Conservation (phyloP, 2,797 vertebrate genomes). For the Cottoperca gobio region DNA sequence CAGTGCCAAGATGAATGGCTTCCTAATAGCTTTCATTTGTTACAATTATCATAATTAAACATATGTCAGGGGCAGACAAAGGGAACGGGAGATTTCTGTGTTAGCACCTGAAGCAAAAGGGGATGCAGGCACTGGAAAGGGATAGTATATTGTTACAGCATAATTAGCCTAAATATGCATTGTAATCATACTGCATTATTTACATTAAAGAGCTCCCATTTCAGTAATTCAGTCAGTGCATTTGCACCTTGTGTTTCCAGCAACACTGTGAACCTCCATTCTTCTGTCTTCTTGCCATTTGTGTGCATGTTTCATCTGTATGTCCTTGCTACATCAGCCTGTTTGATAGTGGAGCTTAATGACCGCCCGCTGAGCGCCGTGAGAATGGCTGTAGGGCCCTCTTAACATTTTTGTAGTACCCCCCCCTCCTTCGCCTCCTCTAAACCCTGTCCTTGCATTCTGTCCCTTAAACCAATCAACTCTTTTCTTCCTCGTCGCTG, state of each 20-base stretch:
- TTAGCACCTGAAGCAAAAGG: slow-evolving; percentile 69
- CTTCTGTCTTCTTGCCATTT: slow-evolving; percentile 16
- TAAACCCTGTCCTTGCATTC: slow-evolving; percentile 59
- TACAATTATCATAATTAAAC: slow-evolving; percentile 84
- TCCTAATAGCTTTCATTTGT: slow-evolving; percentile 82
- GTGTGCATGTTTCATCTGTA: slow-evolving; percentile 51
- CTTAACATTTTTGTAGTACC: slow-evolving; percentile 82
- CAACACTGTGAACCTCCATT: slow-evolving; percentile 21
- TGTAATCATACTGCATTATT: slow-evolving; percentile 51
- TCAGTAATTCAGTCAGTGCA: background rate
- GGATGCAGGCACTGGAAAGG: slow-evolving; percentile 29
- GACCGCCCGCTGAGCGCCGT: slow-evolving; percentile 77
- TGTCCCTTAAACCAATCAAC: slow-evolving; percentile 61
- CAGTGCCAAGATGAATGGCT: slow-evolving; percentile 70
- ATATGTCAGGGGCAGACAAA: slow-evolving; percentile 78
- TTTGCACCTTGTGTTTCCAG: slow-evolving; percentile 35
- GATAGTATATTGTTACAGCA: slow-evolving; percentile 44
- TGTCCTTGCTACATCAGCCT: slow-evolving; percentile 78
- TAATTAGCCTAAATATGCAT: slow-evolving; percentile 61
- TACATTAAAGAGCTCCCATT: slow-evolving; percentile 52
- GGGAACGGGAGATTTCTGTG: slow-evolving; percentile 66
- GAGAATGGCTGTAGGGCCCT: slow-evolving; percentile 82
- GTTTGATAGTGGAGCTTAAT: slow-evolving; percentile 79
- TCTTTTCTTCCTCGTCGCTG: slow-evolving; percentile 57
- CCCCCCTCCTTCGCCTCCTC: slow-evolving; percentile 62